Conservation (phyloP, 37 sponge, comb jelly and placozoan genomes). For the Beroe ovata region DNA sequence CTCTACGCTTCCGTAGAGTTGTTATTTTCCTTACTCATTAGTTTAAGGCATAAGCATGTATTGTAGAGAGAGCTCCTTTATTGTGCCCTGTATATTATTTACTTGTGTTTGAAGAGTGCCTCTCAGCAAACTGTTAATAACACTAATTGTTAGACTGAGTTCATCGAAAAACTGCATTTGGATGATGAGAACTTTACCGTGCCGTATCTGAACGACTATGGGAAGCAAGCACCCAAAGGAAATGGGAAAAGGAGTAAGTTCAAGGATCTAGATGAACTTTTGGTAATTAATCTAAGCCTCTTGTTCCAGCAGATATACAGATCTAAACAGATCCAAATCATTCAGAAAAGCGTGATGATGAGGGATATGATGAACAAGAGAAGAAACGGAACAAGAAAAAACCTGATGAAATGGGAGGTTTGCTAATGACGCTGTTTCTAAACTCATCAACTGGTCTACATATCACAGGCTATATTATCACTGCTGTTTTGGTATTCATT, state of each 20-base stretch:
- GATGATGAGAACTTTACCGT: conserved; percentile 46
- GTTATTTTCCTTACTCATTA: conserved; percentile 69
- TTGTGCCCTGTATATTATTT: not conserved
- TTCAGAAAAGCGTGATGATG: conserved; percentile 17
- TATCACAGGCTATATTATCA: too few relatives aligned
- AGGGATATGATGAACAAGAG: not conserved
- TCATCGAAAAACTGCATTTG: conserved; percentile 1
- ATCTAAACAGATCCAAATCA: not conserved
- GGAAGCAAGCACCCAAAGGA: conserved; percentile 22
- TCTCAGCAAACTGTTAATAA: too few relatives aligned
- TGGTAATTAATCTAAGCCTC: too few relatives aligned
- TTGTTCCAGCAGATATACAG: too few relatives aligned
- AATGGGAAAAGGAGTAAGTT: conserved; percentile 52
- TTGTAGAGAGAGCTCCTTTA: not conserved
- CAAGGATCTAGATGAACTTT: not conserved
- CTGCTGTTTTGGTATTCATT: too few relatives aligned
- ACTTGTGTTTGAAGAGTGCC: conserved; percentile 50
- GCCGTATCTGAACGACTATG: conserved; percentile 22
- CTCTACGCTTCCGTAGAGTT: conserved; percentile 59
- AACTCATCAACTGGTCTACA: too few relatives aligned
- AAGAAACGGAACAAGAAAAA: conserved; percentile 13
- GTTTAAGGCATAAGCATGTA: conserved; percentile 53
- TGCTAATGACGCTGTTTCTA: too few relatives aligned
- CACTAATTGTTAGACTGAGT: conserved; percentile 1
- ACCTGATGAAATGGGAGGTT: conserved; percentile 22